Evolutionary conservation across 2,113 vertebrate species (phyloP).

Genomic region (Heterocephalus glaber): DNA sequence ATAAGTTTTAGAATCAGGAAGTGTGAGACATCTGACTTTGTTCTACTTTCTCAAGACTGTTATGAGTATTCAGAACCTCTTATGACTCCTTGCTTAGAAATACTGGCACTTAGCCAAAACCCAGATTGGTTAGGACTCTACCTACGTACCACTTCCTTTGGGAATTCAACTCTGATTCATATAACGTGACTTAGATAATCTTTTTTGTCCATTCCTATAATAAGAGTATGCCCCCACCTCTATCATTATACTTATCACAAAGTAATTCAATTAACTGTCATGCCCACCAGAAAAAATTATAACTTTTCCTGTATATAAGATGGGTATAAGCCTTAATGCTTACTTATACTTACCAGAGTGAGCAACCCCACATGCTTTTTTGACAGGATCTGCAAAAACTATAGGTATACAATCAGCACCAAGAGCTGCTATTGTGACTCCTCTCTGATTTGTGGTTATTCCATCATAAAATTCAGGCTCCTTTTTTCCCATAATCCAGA

Average conservation of each 20-base stretch:
- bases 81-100: constrained; percentile 29
- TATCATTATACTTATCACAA: background rate
- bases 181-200: background rate
- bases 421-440: constrained; percentile 90
- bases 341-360: constrained; percentile 90
- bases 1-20: background rate
- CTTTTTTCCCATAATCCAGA: constrained; percentile 89
- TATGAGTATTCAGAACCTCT: background rate
- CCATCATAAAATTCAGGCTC: constrained; percentile 93
- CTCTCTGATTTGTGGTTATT: constrained; percentile 90
- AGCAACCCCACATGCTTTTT: constrained; percentile 92
- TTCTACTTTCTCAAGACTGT: constrained; percentile 11
- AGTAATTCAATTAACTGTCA: background rate
- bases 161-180: constrained; percentile 42
- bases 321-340: background rate
- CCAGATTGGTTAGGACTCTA: background rate
- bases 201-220: background rate
- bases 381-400: constrained; percentile 93
- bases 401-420: constrained; percentile 96
- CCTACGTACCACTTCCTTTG: background rate
- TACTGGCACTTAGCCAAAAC: background rate
- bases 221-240: background rate
- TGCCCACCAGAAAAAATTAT: background rate
- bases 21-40: background rate
- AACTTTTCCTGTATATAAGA: constrained; percentile 1